Evolutionary conservation across 2,797 vertebrate species (phyloP), one percentile per base, ranked within the genome.

Genomic region (Rhodeus uyekii): DNA sequence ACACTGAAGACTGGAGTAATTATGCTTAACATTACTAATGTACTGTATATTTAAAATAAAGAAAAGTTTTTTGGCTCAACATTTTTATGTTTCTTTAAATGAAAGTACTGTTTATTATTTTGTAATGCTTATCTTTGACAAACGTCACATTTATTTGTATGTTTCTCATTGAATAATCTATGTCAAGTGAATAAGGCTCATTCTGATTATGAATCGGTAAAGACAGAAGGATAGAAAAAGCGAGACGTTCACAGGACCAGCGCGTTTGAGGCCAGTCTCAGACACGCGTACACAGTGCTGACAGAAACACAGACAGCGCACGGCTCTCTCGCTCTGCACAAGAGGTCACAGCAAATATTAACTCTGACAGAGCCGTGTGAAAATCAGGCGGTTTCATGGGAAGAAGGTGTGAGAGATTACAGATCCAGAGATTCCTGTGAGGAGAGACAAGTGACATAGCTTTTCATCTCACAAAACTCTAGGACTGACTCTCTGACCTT

Each of bases 311-410:
- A 27, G 86, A 83, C 77, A 88, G 78, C 85, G 64, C 50, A 67
- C 77, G 82, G 80, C 83, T 74, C 77, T 86, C 87, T 78, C 87
- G 83, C 86, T 88, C 90, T 85, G 87, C 88, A 87, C 90, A 87
- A 86, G 91, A 93, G 92, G 90, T 89, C 94, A 91, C 90, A 85
- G 92, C 91, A 96, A 96, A 96, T 94, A 95, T 95, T 95, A 94
- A 95, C 95, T 94, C 80, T 92, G 93, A 95, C 93, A 93, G 91
- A 91, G 92, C 89, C 88, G 90, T 95, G 94, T 93, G 93, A 96
- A 96, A 95, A 94, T 93, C 91, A 88, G 90, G 90, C 89, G 87
- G 88, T 93, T 95, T 96, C 95, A 92, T 92, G 91, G 90, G 85
- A 91, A 80, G 90, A 90, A 91, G 92, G 93, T 92, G 92, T 92